phyloP scores from a whole-genome alignment of 2,888 invertebrate genomes.

The Drosophila hamatofila region DNA sequence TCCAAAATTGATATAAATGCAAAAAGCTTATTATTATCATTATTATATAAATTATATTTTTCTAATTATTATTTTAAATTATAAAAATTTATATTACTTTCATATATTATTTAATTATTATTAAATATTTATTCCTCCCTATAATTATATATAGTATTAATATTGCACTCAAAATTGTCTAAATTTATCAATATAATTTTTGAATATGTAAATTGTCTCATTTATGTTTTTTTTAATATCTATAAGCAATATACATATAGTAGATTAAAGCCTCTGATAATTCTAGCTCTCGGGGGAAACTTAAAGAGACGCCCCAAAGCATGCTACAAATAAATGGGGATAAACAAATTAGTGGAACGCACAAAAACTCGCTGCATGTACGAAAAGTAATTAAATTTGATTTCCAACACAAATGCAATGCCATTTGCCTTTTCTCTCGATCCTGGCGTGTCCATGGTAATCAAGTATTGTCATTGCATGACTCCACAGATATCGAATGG shows the following conservation, averaged over 20 bases:
- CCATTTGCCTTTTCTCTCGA: slow-evolving; percentile 21
- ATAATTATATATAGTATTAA: no score
- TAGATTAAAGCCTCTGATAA: not conserved
- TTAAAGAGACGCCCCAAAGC: slow-evolving; percentile 64
- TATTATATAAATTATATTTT: no score
- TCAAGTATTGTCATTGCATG: slow-evolving; percentile 83
- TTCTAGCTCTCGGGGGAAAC: not conserved
- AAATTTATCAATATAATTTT: no score
- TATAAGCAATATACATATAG: not conserved
- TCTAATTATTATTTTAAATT: no score
- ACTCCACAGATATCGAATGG: slow-evolving; percentile 54
- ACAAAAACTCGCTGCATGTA: slow-evolving; percentile 76
- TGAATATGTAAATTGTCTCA: no score
- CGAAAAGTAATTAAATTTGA: slow-evolving; percentile 83
- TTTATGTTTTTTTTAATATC: no score
- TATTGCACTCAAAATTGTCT: no score
- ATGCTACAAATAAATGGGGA: slow-evolving; percentile 46
- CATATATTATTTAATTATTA: no score
- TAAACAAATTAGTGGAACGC: slow-evolving; percentile 50
- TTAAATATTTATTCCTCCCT: no score
- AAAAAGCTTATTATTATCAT: no score
- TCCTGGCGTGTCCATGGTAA: slow-evolving; percentile 72
- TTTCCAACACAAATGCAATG: slow-evolving; percentile 52
- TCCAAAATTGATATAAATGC: no score
- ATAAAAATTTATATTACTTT: no score